Base-by-base conservation (phyloP, 2,888 invertebrate species). In the Caenorhabditis drosophilae region DNA sequence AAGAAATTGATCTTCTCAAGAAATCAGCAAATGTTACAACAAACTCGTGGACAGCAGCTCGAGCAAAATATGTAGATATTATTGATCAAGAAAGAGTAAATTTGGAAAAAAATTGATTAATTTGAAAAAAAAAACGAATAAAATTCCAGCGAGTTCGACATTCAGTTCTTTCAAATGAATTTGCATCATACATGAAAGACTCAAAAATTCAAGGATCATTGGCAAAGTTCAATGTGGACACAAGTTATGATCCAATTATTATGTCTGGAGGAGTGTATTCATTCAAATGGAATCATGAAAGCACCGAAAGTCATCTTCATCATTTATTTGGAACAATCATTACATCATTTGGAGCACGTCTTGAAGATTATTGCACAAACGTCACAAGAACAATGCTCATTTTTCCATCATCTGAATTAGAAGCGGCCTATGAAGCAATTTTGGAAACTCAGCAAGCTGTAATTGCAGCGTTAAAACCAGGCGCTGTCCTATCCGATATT, bases 261-360 rank as follows among this genome's bases (percentile, higher is more conserved):
- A 98, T 98, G 85, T 97, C 96, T 34, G 98, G 98, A 9, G 97
- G 96, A n/a, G 90, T 91, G 83, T 98, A 97, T 86, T 92, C 90
- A 82, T 88, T 99, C 44, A 99, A 98, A 86, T 98, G 97, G 85
- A 96, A 94, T 83, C 92, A 92, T 88, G 88, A 58, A 12, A 62
- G 58, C n/a, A 52, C 67, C 6, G 61, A 67, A 38, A 4, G 49
- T 15, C 49, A 67, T 40, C 60, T 67, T 55, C 52, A 60, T 26
- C 51, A n/a, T 27, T 51, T 53, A 18, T 64, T 59, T 15, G 67
- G 67, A 42, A 31, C 61, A 1, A 67, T 67, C 41, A 50, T 67
- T 26, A 67, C 67, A n/a, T 62, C 67, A 1, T 59, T 67, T 36
- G 55, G 57, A 35, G 55, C 58, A 2, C 49, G 60, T 20, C 46